A percentile compares a stretch with the other conserved stretches of the same genome.
Evolutionary conservation across 2,113 vertebrate genomes (phyloP).

Genomic region (Potamarius usumacintae): DNA sequence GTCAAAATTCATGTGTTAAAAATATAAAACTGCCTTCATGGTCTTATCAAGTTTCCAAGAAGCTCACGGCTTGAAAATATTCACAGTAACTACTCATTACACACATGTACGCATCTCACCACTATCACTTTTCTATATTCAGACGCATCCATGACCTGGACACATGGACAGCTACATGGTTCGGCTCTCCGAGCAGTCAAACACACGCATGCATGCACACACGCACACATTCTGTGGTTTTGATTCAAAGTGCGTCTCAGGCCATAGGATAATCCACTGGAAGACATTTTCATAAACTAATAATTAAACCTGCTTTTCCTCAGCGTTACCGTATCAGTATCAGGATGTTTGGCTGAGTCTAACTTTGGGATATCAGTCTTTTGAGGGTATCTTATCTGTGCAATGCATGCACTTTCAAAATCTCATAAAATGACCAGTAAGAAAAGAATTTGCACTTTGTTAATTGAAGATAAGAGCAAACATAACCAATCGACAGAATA

Average conservation of each 20-base stretch:
- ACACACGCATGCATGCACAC: conserved; percentile 8
- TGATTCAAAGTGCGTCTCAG: conserved; percentile 41
- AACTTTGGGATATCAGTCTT: conserved; percentile 39
- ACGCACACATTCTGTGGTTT: background rate
- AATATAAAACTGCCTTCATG: conserved; percentile 1
- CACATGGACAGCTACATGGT: background rate
- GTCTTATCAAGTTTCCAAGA: background rate
- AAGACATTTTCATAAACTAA: conserved; percentile 45
- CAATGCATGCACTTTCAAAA: background rate
- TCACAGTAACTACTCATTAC: background rate
- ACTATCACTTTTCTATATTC: background rate
- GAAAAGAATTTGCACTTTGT: background rate
- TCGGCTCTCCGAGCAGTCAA: background rate
- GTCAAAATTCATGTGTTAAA: background rate
- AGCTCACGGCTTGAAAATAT: background rate
- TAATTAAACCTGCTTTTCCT: conserved; percentile 14
- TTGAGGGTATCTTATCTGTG: conserved; percentile 1
- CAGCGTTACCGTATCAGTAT: conserved; percentile 25
- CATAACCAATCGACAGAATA: background rate
- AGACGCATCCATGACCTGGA: background rate
- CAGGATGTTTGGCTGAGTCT: conserved; percentile 15
- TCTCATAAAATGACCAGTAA: background rate
- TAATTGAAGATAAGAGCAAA: conserved; percentile 1
- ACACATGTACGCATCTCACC: background rate
- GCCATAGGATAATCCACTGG: conserved; percentile 40